phyloP scores from a whole-genome alignment of 2,113 vertebrate genomes.

The Tupaia tana region DNA sequence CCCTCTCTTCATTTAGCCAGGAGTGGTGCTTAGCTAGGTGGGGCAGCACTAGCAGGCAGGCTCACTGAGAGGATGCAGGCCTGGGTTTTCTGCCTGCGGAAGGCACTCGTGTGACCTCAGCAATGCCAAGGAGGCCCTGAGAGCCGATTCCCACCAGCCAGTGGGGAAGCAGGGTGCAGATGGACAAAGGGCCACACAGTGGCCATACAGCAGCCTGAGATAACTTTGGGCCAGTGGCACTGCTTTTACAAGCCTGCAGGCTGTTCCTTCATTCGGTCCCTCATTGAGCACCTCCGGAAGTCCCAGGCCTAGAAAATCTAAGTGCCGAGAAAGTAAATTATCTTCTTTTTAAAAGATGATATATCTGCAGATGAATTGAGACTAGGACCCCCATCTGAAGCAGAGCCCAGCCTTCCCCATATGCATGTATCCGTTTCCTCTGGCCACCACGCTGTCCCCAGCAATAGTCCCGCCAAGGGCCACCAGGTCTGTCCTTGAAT shows the following conservation, averaged over 20 bases:
- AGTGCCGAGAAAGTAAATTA: not conserved
- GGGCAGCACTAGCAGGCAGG: not conserved
- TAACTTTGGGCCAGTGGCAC: fast-evolving
- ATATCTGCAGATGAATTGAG: not conserved
- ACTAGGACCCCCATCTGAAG: not conserved
- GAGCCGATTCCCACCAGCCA: not conserved
- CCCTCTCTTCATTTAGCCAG: not conserved
- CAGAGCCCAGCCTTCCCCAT: not conserved
- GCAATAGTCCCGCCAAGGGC: too few species aligned
- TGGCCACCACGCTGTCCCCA: not conserved
- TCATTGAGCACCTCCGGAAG: fast-evolving
- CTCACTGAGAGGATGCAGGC: not conserved
- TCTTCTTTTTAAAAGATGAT: not conserved
- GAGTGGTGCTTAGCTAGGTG: fast-evolving
- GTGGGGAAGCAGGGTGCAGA: not conserved
- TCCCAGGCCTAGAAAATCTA: not conserved
- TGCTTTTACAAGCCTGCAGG: not conserved
- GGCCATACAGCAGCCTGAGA: not conserved
- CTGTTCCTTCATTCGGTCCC: not conserved
- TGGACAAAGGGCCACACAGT: not conserved
- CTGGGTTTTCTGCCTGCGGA: not conserved
- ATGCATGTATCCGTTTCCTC: not conserved
- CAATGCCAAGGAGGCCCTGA: not conserved
- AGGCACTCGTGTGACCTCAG: not conserved
- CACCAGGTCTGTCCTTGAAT: not conserved